Evolutionary conservation across 2,113 vertebrate genomes (phyloP).

Genomic region (Copsychus sechellarum): DNA sequence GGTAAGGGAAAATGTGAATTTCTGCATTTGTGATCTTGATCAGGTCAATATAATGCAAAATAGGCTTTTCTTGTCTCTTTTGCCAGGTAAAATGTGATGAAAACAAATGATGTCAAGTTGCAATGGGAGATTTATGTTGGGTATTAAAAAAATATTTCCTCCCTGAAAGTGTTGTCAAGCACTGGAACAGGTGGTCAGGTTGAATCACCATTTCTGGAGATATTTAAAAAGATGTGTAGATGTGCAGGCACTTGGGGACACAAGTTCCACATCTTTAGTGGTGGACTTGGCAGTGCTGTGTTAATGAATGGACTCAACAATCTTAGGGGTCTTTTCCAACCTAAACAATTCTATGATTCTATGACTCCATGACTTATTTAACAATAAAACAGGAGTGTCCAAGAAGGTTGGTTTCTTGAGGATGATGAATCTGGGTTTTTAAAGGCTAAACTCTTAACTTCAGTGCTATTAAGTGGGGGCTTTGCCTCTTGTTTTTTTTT

Average conservation of each 20-base stretch:
- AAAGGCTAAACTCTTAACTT: background rate
- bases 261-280: background rate
- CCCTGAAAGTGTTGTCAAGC: background rate
- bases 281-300: background rate
- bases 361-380: background rate
- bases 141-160: background rate
- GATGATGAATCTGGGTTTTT: background rate
- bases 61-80: background rate
- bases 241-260: background rate
- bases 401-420: background rate
- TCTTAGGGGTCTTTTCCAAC: background rate
- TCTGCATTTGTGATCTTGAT: background rate
- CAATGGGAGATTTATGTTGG: background rate
- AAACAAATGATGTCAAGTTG: background rate
- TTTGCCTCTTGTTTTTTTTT: background rate
- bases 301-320: background rate
- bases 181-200: background rate
- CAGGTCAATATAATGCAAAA: background rate
- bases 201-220: background rate
- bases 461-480: rapidly evolving
- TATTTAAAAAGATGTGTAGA: background rate
- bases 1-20: background rate
- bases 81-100: background rate
- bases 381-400: background rate
- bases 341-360: background rate